Percentiles rank a stretch among this genome's conserved stretches.
phyloP scores from a whole-genome alignment of 2,113 vertebrate genomes.

The Rhea pennata region DNA sequence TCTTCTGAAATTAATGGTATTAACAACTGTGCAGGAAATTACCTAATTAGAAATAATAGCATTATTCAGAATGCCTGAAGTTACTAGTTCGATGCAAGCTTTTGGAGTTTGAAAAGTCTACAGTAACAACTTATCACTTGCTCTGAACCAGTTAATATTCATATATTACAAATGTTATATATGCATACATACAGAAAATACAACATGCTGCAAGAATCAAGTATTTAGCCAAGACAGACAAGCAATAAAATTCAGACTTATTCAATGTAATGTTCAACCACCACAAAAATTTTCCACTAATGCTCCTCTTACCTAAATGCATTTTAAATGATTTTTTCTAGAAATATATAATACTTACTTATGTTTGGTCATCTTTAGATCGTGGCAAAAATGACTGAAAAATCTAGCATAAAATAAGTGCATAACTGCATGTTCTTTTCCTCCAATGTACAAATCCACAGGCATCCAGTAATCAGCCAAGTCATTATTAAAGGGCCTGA shows the following conservation, averaged over 20 bases:
- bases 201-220: background rate
- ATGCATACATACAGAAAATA: background rate
- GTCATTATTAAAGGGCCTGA: constrained; percentile 85
- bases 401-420: constrained; percentile 96
- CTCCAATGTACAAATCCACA: constrained; percentile 94
- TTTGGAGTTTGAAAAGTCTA: background rate
- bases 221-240: background rate
- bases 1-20: background rate
- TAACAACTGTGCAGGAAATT: background rate
- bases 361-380: constrained; percentile 87
- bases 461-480: constrained; percentile 93
- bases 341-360: constrained; percentile 77
- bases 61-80: background rate
- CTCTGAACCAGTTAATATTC: background rate
- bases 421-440: constrained; percentile 97
- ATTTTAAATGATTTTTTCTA: background rate
- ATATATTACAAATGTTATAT: background rate
- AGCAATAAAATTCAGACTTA: background rate
- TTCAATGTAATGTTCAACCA: background rate
- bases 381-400: constrained; percentile 91
- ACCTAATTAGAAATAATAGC: background rate
- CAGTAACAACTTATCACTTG: background rate
- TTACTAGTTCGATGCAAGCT: background rate
- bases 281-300: background rate
- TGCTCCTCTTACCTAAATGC: background rate